phyloP scores from a whole-genome alignment of 2,888 invertebrate species.

The Punctoribates punctum region DNA sequence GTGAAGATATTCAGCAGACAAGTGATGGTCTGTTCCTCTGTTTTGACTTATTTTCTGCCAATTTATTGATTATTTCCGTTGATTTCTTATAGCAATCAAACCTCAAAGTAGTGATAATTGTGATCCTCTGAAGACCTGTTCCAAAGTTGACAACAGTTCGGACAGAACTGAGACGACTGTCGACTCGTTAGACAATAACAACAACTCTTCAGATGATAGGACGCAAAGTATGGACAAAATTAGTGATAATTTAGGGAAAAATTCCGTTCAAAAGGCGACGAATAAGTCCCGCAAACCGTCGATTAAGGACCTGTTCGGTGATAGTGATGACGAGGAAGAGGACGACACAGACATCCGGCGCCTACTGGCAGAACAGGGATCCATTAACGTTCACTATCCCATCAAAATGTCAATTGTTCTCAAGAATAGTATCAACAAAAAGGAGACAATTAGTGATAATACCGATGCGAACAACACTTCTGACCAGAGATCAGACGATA shows the following conservation, averaged over 20 bases:
- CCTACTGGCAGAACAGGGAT: constrained; percentile 37
- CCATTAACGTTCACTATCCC: constrained; percentile 42
- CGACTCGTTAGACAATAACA: no score
- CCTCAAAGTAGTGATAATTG: neutral
- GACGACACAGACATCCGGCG: constrained; percentile 22
- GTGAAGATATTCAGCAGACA: neutral
- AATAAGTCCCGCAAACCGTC: constrained; percentile 20
- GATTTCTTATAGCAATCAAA: neutral
- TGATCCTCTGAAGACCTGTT: neutral
- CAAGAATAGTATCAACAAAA: constrained; percentile 31
- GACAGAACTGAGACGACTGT: no score
- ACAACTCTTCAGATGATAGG: neutral
- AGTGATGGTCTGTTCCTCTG: neutral
- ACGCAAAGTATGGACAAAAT: neutral
- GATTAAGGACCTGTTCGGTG: constrained; percentile 40
- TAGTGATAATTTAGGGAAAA: neutral
- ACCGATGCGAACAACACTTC: neutral
- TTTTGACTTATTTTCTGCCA: neutral
- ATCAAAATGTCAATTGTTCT: constrained; percentile 41
- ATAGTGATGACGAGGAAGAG: constrained; percentile 56
- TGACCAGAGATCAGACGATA: neutral
- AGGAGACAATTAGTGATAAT: neutral
- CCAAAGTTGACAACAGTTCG: neutral
- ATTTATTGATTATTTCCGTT: neutral
- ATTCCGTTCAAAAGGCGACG: neutral